Percentiles rank a stretch among this genome's conserved stretches.
Evolutionary conservation across 2,888 invertebrate genomes (phyloP).

Genomic region (Chydorus sphaericus): DNA sequence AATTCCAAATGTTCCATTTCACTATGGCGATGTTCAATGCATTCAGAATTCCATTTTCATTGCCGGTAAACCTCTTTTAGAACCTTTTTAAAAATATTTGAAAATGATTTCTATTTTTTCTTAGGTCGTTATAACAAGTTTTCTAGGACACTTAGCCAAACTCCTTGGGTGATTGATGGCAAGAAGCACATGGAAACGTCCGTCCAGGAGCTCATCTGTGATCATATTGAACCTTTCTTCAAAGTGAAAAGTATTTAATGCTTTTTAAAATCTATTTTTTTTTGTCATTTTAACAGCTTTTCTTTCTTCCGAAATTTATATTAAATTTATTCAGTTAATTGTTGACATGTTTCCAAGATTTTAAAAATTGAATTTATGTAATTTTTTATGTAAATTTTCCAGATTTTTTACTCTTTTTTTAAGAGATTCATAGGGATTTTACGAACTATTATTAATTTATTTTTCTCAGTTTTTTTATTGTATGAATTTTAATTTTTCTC

Average conservation of each 20-base stretch:
- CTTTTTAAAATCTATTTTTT: neutral
- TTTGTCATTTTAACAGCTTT: neutral
- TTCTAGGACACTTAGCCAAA: slow-evolving; percentile 72
- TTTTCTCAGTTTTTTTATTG: too few relatives aligned
- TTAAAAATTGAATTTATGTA: too few relatives aligned
- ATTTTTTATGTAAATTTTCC: too few relatives aligned
- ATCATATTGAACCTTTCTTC: slow-evolving; percentile 43
- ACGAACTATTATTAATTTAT: too few relatives aligned
- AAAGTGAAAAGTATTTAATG: slow-evolving; percentile 34
- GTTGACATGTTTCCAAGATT: too few relatives aligned
- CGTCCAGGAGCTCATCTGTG: slow-evolving; percentile 74
- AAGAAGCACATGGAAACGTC: slow-evolving; percentile 66
- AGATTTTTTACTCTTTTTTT: too few relatives aligned
- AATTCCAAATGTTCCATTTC: slow-evolving; percentile 30
- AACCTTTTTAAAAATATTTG: neutral
- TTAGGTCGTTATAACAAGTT: slow-evolving; percentile 66
- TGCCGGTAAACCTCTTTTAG: slow-evolving; percentile 29
- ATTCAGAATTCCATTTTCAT: slow-evolving; percentile 46
- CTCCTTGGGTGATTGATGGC: slow-evolving; percentile 81
- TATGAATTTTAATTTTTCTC: too few relatives aligned
- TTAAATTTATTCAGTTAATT: too few relatives aligned
- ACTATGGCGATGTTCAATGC: slow-evolving; percentile 38
- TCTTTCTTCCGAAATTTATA: too few relatives aligned
- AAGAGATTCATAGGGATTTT: too few relatives aligned
- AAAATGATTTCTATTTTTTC: slow-evolving; percentile 22